Base-by-base conservation (phyloP, 2,888 invertebrate species). In the Lamellibrachia columna region DNA sequence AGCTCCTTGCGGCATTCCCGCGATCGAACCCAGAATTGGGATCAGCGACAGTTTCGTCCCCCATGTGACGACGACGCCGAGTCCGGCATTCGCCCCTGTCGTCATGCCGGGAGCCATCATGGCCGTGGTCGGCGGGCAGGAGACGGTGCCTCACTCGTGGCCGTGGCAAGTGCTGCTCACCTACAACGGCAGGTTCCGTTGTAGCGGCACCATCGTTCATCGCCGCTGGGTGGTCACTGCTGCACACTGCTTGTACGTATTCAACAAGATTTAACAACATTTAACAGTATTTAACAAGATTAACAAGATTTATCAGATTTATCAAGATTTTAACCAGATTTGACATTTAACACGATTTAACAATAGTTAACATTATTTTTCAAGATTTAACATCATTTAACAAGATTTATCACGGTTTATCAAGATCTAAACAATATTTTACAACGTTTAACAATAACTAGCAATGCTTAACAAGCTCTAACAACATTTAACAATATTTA, bases 131-230 rank as follows among this genome's bases (percentile, higher is more conserved):
- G 92, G 92, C 8, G 92, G 92, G 7, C 40, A 53, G 0, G 92
- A 92, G 92, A 90, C 92, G 7, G 52, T 53, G 28, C 92, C 92
- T 40, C 90, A 92, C 92, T 92, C 92, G 53, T 92, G 92, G 92
- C 92, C 92, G 4, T 92, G 92, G 92, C 92, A 92, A 53, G 90
- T 53, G 53, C 22, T 52, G 53, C 7, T 92, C 28, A 90, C n/a
- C 53, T 92, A 90, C 90, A 90, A 90, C 40, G 92, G 90, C 55
- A 90, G 55, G 53, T 90, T 90, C 53, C 53, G 53, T 90, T 92
- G 92, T 53, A 55, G 92, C 15, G 92, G 90, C 7, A 11, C 90
- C n/a, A 53, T 92, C 53, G 40, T 92, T 9, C 9, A 90, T 8
- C 22, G 53, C 8, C 90, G 92, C 90, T 92, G 92, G 92, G 55